Conservation (phyloP, 2,888 invertebrate species). For the Oxyteleia sp. region DNA sequence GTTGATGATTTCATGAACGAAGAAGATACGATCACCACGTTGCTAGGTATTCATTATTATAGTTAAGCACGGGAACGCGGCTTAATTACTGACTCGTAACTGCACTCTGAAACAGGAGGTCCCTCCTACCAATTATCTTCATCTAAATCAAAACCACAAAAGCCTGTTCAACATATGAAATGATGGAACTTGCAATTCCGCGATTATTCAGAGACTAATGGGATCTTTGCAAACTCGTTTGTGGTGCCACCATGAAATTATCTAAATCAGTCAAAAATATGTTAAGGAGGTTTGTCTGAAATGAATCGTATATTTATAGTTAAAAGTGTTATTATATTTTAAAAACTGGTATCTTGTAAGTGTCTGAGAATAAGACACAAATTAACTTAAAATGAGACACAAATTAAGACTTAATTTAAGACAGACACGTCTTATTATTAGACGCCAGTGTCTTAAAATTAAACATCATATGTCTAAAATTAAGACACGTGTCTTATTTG, state of each 20-base stretch:
- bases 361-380: no score
- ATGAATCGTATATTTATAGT: no score
- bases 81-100: slow-evolving; percentile 65
- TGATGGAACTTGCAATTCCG: background rate
- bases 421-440: no score
- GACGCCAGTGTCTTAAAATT: no score
- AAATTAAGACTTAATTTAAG: no score
- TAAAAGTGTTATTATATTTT: no score
- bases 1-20: slow-evolving; percentile 59
- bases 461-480: no score
- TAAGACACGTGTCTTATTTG: no score
- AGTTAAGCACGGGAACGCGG: slow-evolving; percentile 69
- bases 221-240: background rate
- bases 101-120: slow-evolving; percentile 34
- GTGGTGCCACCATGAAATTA: slow-evolving; percentile 17
- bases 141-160: slow-evolving; percentile 35
- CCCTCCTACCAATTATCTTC: slow-evolving; percentile 48
- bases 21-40: slow-evolving; percentile 48
- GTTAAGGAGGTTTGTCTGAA: no score
- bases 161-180: slow-evolving; percentile 17
- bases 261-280: slow-evolving; percentile 1
- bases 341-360: no score
- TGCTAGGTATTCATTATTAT: slow-evolving; percentile 59
- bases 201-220: slow-evolving; percentile 24
- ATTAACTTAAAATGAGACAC: no score